A percentile compares a stretch with the other conserved stretches of the same genome.
Conservation (phyloP, 1,140 invertebrate genomes). For the Anastatus disparis region DNA sequence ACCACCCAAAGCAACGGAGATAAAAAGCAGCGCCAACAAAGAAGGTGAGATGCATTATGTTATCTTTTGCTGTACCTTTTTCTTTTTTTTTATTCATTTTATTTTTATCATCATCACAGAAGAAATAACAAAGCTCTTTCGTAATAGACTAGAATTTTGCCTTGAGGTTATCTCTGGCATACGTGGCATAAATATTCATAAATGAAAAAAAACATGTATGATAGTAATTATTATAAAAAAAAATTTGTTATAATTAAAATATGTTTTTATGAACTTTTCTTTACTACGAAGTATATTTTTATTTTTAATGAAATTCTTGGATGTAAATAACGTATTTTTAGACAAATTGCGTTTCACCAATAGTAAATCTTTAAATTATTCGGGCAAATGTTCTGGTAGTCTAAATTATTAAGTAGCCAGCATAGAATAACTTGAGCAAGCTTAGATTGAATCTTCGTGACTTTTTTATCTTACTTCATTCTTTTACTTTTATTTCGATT, state of each 20-base stretch:
- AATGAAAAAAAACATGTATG: not conserved
- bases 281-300: too few species aligned
- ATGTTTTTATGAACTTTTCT: not conserved
- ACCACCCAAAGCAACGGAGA: slow-evolving; percentile 74
- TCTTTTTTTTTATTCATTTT: too few species aligned
- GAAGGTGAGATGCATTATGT: slow-evolving; percentile 67
- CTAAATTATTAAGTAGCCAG: slow-evolving; percentile 50
- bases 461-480: slow-evolving; percentile 3
- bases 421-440: slow-evolving; percentile 48
- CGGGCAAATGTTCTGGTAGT: slow-evolving; percentile 19
- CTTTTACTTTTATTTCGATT: slow-evolving; percentile 13
- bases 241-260: not conserved
- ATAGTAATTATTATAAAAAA: not conserved
- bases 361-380: slow-evolving; percentile 26
- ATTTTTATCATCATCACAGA: too few species aligned
- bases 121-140: not conserved
- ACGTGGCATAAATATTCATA: not conserved
- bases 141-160: not conserved
- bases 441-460: slow-evolving; percentile 55
- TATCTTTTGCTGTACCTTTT: slow-evolving; percentile 12
- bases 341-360: too few species aligned
- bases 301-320: too few species aligned
- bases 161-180: not conserved
- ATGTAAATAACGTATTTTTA: too few species aligned
- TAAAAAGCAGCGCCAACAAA: slow-evolving; percentile 73